These are phyloP conservation scores for Eurosta solidaginis DNA, from an alignment of 1,140 invertebrate genomes.

Conservation along the genomic window DNA sequence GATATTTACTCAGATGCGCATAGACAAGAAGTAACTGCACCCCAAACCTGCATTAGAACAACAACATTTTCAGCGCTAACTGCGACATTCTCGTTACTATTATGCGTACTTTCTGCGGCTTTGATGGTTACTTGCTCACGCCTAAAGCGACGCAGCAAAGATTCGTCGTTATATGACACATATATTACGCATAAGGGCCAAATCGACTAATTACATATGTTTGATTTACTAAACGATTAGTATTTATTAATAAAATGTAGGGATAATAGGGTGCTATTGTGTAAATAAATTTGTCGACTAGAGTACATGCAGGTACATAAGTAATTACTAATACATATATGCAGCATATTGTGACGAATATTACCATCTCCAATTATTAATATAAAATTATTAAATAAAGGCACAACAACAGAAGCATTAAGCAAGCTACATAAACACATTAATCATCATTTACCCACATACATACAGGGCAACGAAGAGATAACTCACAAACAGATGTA, in stretches of 20 bases:
- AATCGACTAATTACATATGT: constrained; percentile 47
- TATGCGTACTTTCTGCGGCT: constrained; percentile 72
- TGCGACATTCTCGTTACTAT: constrained; percentile 69
- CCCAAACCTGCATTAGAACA: constrained; percentile 76
- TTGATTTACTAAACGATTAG: neutral
- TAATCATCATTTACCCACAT: no score
- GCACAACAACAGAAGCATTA: no score
- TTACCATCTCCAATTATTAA: no score
- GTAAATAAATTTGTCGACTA: no score
- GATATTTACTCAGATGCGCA: constrained; percentile 43
- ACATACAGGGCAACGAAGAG: no score
- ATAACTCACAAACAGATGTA: no score
- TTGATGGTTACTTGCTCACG: constrained; percentile 73
- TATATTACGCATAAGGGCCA: constrained; percentile 58
- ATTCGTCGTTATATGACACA: constrained; percentile 52
- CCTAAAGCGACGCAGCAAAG: constrained; percentile 63
- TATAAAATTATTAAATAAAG: no score
- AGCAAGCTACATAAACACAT: no score
- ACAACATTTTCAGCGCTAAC: constrained; percentile 76
- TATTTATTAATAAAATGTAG: neutral
- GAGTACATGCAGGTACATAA: no score
- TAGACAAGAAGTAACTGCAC: constrained; percentile 60
- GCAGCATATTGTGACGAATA: no score
- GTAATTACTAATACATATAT: no score
- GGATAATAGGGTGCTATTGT: no score